Evolutionary conservation across 2,888 invertebrate species (phyloP).

Genomic region (Epistrophella euchroma): DNA sequence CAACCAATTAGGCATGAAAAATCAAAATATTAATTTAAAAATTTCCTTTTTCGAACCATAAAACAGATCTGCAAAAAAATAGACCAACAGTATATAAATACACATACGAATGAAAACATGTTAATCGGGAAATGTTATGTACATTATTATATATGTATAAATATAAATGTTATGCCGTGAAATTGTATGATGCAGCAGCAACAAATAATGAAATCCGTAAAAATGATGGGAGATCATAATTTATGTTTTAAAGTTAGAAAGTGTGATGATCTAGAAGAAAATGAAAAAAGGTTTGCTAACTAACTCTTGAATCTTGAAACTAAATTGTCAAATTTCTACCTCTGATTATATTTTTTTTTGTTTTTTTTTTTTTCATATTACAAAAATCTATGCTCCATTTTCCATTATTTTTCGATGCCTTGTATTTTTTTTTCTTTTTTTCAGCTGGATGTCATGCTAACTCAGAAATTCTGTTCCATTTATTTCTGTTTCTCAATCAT

Average conservation of each 20-base stretch:
- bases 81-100: constrained; percentile 2
- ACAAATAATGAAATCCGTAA: background rate
- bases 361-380: background rate
- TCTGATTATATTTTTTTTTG: background rate
- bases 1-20: constrained; percentile 3
- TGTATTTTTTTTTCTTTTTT: background rate
- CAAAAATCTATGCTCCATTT: constrained; percentile 10
- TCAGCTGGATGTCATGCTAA: background rate
- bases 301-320: constrained; percentile 13
- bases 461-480: background rate
- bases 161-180: constrained; percentile 31
- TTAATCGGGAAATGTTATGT: constrained; percentile 17
- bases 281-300: constrained; percentile 65
- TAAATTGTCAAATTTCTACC: constrained; percentile 4
- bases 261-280: constrained; percentile 44
- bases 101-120: background rate
- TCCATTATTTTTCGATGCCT: background rate
- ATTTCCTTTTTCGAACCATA: background rate
- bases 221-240: constrained; percentile 44
- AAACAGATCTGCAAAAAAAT: constrained; percentile 16
- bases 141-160: constrained; percentile 1
- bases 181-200: constrained; percentile 18
- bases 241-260: constrained; percentile 67
- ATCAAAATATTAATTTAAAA: background rate
- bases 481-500: background rate